Evolutionary conservation across 2,888 invertebrate genomes (phyloP), one percentile per base, ranked within the genome.

Genomic region (Caenorhabditis sp.): DNA sequence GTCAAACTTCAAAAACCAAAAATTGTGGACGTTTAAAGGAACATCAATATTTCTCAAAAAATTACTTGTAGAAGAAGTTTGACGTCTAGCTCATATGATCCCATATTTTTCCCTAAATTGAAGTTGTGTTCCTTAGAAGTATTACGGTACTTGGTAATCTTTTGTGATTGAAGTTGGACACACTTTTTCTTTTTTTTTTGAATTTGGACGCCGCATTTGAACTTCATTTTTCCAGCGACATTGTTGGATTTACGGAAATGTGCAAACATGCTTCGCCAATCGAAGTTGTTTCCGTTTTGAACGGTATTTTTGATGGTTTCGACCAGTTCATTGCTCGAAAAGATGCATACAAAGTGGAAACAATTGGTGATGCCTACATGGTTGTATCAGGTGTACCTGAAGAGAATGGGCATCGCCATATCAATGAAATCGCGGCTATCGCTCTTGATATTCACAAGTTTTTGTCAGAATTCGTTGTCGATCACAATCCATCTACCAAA

Each of bases 291-390:
- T 81, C 79, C 54, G 79, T 86, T 37, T 78, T 86, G 31, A 86
- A 86, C 57, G 83, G 81, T 23, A 75, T 86, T 10, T 86, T 83
- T 68, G 81, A 82, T 58, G 86, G 86, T 10, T 86, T 84, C 70
- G 86, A 86, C 66, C 84, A 86, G 43, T 81, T 81, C 58, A 85
- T 86, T 26, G 76, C 78, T 0, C 69, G 81, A 59, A 73, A 81
- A 53, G 79, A 83, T 21, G 83, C 83, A 14, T 83, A 82, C 62
- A 83, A 83, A 71, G 85, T 85, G n/a, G 85, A 85, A 59, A 85
- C 85, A 8, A 84, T 85, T 60, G 85, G 85, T n/a, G 86, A 86
- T 68, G 82, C 85, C 0, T 86, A 86, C 60, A 83, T 86, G 83
- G 86, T 86, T 8, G 84, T 84, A 8, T 83, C 84, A 21, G 85